Evolutionary conservation across 2,113 vertebrate genomes (phyloP).

Genomic region (Microcebus jonahi): DNA sequence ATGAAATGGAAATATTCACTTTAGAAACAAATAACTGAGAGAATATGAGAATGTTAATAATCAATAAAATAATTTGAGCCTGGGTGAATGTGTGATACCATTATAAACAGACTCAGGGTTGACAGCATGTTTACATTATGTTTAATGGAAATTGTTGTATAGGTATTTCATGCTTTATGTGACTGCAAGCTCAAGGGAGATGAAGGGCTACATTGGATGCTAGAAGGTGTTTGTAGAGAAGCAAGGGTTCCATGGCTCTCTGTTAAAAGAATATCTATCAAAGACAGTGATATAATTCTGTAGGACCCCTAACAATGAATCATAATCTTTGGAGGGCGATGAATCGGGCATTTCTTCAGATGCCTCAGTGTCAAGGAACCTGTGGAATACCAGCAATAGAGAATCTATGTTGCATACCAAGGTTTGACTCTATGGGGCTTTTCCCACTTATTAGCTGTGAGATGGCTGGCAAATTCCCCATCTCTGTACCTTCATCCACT

Average conservation of each 20-base stretch:
- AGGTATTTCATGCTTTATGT: background rate
- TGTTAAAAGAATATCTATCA: slow-evolving; percentile 15
- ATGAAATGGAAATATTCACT: slow-evolving; percentile 15
- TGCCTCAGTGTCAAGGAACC: background rate
- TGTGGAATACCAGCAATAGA: background rate
- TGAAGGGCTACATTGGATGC: background rate
- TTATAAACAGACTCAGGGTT: background rate
- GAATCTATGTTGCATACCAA: background rate
- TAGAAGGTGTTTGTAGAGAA: background rate
- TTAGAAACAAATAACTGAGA: background rate
- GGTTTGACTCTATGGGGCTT: background rate
- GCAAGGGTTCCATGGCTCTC: background rate
- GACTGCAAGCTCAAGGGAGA: background rate
- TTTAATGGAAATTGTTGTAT: background rate
- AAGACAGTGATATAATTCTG: background rate
- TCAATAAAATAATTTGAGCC: background rate
- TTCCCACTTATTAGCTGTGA: background rate
- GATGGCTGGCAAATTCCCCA: background rate
- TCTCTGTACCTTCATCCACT: background rate
- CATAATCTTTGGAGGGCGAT: background rate
- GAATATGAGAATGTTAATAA: background rate
- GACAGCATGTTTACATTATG: background rate
- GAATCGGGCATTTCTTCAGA: background rate
- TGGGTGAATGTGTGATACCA: background rate
- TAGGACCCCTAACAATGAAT: background rate